Evolutionary conservation across 30 jellyfish, hydroid and myxozoan genomes (phyloP).

Genomic region (Morbakka virulenta): DNA sequence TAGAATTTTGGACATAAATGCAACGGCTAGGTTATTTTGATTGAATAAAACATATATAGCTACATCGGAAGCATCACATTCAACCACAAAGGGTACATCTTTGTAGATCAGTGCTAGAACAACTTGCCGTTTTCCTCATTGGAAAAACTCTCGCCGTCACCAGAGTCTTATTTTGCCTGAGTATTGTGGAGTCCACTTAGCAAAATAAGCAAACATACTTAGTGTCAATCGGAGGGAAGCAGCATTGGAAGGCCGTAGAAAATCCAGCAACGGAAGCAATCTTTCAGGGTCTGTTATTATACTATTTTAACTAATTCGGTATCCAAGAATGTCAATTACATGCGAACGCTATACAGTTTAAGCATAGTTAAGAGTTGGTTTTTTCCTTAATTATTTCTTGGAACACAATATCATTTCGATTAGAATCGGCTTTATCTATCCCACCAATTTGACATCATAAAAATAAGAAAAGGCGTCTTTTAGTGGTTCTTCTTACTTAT

Average conservation of each 20-base stretch:
- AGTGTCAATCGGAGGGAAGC: constrained; percentile 38
- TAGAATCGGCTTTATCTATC: too few relatives aligned
- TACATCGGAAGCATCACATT: constrained; percentile 45
- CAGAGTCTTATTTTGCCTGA: constrained; percentile 29
- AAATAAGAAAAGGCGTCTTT: too few relatives aligned
- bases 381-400: too few relatives aligned
- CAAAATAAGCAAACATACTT: constrained; percentile 71
- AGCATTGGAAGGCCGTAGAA: constrained; percentile 65
- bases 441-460: too few relatives aligned
- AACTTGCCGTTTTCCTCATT: too few relatives aligned
- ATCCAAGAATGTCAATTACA: constrained; percentile 49
- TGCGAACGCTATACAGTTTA: too few relatives aligned
- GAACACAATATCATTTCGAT: too few relatives aligned
- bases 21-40: constrained; percentile 42
- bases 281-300: constrained; percentile 68
- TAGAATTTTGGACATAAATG: constrained; percentile 23
- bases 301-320: constrained; percentile 53
- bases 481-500: too few relatives aligned
- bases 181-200: constrained; percentile 64
- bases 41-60: constrained; percentile 47
- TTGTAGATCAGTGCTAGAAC: constrained; percentile 27
- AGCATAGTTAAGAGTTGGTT: too few relatives aligned
- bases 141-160: too few relatives aligned
- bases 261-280: constrained; percentile 53
- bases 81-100: constrained; percentile 45